Evolutionary conservation across 2,797 vertebrate species (phyloP).

Genomic region (Ceyx erithaca): DNA sequence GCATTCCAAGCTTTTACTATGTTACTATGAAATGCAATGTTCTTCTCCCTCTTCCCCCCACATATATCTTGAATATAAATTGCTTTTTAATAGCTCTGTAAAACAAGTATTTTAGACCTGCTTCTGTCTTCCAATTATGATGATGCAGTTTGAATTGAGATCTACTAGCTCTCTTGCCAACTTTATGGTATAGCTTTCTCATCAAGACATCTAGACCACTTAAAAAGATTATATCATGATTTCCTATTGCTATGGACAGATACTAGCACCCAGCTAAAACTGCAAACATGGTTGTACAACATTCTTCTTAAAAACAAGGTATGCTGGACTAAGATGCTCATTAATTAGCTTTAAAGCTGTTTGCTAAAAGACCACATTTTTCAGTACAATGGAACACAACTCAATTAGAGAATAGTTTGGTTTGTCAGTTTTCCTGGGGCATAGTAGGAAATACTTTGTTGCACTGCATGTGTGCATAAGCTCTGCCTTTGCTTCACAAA

Average conservation of each 20-base stretch:
- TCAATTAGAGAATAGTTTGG: conserved; percentile 57
- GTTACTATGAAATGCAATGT: neutral
- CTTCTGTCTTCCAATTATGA: neutral
- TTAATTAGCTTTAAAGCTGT: conserved; percentile 42
- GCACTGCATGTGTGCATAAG: conserved; percentile 35
- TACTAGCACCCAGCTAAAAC: neutral
- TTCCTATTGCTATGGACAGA: neutral
- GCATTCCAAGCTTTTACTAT: neutral
- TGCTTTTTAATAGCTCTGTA: neutral
- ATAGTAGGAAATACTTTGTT: conserved; percentile 68
- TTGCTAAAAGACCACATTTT: conserved; percentile 31
- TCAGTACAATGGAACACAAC: conserved; percentile 43
- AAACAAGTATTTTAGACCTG: neutral
- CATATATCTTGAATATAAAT: neutral
- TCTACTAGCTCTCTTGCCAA: neutral
- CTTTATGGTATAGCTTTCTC: neutral
- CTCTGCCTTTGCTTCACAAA: conserved; percentile 62
- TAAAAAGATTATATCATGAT: neutral
- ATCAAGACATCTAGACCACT: neutral
- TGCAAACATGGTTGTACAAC: neutral
- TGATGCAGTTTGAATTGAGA: neutral
- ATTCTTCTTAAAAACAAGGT: conserved; percentile 16
- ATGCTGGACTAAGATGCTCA: neutral
- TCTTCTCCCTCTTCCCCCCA: neutral
- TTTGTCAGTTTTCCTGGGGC: conserved; percentile 71